Conservation (phyloP, 2,113 vertebrate species). For the Solea senegalensis region DNA sequence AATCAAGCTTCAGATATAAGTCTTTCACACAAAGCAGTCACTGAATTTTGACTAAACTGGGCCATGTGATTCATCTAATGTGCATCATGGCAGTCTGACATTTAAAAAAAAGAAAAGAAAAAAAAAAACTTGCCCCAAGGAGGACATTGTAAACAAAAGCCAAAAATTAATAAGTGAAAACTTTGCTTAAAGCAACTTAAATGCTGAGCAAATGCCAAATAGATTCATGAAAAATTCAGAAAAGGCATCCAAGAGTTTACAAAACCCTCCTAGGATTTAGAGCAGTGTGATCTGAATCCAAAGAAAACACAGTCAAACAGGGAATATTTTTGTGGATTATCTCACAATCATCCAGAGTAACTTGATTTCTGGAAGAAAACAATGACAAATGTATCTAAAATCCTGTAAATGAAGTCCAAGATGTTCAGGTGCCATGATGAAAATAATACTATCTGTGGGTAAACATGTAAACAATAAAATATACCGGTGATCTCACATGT, state of each 20-base stretch:
- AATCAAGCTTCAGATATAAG: background rate
- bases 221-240: background rate
- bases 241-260: constrained; percentile 5
- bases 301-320: background rate
- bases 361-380: too few species aligned
- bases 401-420: too few species aligned
- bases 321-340: background rate
- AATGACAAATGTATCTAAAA: too few species aligned
- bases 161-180: constrained; percentile 44
- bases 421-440: too few species aligned
- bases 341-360: background rate
- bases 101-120: constrained; percentile 32
- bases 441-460: too few species aligned
- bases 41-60: constrained; percentile 36
- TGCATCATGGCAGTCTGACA: constrained; percentile 47
- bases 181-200: constrained; percentile 23
- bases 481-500: too few species aligned
- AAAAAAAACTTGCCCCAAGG: constrained; percentile 21
- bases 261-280: background rate
- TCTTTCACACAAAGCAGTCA: background rate
- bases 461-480: too few species aligned
- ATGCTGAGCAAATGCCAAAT: constrained; percentile 40
- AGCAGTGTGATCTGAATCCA: background rate
- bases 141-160: constrained; percentile 23
- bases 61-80: constrained; percentile 32